These are phyloP conservation scores for Danio aesculapii DNA, from an alignment of 2,797 vertebrate genomes.

Conservation along the genomic window DNA sequence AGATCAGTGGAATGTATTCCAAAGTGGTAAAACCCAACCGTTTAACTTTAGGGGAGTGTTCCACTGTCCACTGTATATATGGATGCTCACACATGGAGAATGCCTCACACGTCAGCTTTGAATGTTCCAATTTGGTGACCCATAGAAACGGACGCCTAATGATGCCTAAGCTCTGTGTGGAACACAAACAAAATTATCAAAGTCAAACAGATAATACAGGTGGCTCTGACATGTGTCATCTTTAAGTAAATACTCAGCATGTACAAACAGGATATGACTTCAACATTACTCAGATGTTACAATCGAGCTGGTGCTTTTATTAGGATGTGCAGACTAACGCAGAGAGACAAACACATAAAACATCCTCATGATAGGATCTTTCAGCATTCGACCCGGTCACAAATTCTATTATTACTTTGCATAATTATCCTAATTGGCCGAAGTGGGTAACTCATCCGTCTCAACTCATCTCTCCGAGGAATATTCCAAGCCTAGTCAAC, in stretches of 20 bases:
- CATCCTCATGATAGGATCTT: background rate
- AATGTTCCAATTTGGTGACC: no score
- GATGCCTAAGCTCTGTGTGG: no score
- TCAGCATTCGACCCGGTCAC: background rate
- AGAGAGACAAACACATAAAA: background rate
- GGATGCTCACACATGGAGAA: no score
- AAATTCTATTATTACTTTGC: background rate
- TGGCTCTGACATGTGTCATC: background rate
- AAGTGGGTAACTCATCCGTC: background rate
- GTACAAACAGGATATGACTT: background rate
- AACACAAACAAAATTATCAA: no score
- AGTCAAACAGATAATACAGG: background rate
- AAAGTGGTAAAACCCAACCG: no score
- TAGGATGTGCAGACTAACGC: background rate
- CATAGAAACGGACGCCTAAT: no score
- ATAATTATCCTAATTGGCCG: constrained; percentile 13
- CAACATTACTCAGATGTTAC: background rate
- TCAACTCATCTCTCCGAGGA: constrained; percentile 2
- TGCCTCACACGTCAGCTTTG: no score
- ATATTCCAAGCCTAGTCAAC: constrained; percentile 8
- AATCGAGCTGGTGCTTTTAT: background rate
- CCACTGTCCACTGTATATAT: no score
- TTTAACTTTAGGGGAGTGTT: no score
- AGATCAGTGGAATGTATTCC: no score
- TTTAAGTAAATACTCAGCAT: background rate